Percentiles rank a stretch among this genome's conserved stretches.
These are phyloP conservation scores for Rhodeus uyekii DNA, from an alignment of 2,797 vertebrate genomes.

Conservation along the genomic window DNA sequence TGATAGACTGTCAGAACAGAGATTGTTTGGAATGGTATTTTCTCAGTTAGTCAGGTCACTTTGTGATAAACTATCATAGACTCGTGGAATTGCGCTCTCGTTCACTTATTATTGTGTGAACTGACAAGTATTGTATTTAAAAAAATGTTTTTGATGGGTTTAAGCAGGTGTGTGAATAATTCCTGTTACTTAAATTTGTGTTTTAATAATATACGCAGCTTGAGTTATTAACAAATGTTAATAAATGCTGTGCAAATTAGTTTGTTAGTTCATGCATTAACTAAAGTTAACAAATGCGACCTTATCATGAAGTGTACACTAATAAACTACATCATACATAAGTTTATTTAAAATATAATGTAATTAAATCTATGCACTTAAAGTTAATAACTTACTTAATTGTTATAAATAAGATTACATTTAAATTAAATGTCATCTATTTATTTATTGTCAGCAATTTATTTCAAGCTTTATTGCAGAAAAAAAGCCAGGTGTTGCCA, in stretches of 20 bases:
- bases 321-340: no score
- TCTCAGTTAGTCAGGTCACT: neutral
- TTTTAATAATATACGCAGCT: neutral
- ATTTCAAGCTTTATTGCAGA: neutral
- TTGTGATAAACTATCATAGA: neutral
- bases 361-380: no score
- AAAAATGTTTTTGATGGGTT: neutral
- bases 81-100: neutral
- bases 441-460: no score
- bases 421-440: no score
- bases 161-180: neutral
- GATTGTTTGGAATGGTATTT: slow-evolving; percentile 10
- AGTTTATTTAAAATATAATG: no score
- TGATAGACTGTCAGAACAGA: slow-evolving; percentile 45
- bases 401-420: no score
- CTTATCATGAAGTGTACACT: no score
- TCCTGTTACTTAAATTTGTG: neutral
- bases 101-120: neutral
- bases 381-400: no score
- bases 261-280: no score
- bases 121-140: neutral
- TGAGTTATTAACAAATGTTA: neutral
- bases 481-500: neutral
- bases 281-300: no score
- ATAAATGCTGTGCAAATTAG: no score